Evolutionary conservation across 23 tunicate species (phyloP).

Genomic region (Diplosoma virens): DNA sequence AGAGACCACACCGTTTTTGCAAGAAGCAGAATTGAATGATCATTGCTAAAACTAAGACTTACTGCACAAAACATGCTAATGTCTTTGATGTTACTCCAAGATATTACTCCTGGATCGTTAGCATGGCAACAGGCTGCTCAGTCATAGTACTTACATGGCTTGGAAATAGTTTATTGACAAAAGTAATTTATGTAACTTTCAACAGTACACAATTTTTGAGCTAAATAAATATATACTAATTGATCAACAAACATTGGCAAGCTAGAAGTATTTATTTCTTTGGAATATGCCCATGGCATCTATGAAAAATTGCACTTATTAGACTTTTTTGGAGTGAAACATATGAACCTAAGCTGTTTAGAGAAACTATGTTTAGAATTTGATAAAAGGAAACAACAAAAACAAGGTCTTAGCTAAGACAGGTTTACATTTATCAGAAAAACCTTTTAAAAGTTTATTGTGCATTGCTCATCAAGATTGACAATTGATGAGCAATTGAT

Average conservation of each 20-base stretch:
- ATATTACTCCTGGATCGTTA: too few species aligned
- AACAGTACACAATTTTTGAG: too few species aligned
- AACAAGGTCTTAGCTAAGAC: neutral
- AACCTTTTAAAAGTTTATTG: neutral
- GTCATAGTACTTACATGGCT: too few species aligned
- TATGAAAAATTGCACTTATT: neutral
- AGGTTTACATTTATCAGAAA: neutral
- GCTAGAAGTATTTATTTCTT: neutral
- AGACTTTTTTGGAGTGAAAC: neutral
- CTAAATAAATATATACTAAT: too few species aligned
- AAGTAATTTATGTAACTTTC: too few species aligned
- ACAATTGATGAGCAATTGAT: neutral
- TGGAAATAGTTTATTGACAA: too few species aligned
- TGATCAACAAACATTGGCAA: neutral
- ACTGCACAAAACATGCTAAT: too few species aligned
- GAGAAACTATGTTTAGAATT: neutral
- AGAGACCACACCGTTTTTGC: too few species aligned
- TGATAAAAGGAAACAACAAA: neutral
- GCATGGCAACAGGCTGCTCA: too few species aligned
- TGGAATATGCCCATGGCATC: neutral
- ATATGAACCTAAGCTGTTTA: conserved; percentile 1
- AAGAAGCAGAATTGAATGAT: too few species aligned
- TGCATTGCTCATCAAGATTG: neutral
- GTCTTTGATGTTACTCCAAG: too few species aligned
- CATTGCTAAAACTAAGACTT: too few species aligned